Evolutionary conservation across 2,113 vertebrate genomes (phyloP), one percentile per base, ranked within the genome.

Genomic region (Crotalus tigris): DNA sequence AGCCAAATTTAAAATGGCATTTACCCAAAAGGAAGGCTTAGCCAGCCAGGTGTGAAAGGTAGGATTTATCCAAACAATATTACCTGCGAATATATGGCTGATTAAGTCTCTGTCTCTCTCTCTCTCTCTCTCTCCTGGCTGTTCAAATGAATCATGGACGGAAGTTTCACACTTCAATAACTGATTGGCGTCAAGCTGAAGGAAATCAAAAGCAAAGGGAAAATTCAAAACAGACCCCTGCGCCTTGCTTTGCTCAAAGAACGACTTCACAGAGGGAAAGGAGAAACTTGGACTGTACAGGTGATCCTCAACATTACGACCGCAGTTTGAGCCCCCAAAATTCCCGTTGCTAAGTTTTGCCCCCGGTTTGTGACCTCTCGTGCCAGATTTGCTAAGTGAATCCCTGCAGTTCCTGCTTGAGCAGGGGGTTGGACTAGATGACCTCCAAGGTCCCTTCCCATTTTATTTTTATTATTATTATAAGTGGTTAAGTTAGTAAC

Each of bases 151-250:
- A 23, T 81, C 1, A 1, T 57, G 29, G 61, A 8, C 53, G 91
- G 91, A 92, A 91, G 69, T 29, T 57, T 94, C 81, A 92, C 19
- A 39, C 3, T 57, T 93, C 29, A 15, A 1, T 49, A 91, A 53
- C 58, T 94, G 69, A 39, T 21, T 8, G 21, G 81, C 61, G 53
- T 75, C 90, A 94, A 93, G 29, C 75, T 12, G 21, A 90, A 91
- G 6, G 87, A 44, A 58, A 89, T 29, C 87, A 2, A 13, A 69
- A 3, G 1, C 3, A 26, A 81, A 58, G 51, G 39, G 17, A 58
- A 92, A 59, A 24, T 0, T 23, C 29, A 88, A 39, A 7, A 5
- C 44, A 13, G 1, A 75, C 2, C 9, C 33, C 3, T 29, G 15
- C 11, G 11, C 44, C 24, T 86, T 58, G 49, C 1, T 26, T n/a